Conservation (phyloP, 2,113 vertebrate genomes). For the Neodon shergylaensis region DNA sequence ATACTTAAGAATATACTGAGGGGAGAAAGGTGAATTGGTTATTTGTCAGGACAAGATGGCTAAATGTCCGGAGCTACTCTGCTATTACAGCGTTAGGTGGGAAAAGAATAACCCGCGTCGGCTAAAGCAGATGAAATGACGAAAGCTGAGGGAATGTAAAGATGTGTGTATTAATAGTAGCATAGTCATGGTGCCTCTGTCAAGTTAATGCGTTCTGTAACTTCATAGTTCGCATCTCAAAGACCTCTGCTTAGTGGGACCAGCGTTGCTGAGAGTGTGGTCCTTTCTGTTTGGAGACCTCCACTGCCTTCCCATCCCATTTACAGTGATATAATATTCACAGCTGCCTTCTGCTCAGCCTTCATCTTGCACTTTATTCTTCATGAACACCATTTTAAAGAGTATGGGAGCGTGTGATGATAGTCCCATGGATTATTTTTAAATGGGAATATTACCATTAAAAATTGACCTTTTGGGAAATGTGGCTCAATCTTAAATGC, state of each 20-base stretch:
- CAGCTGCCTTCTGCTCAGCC: not conserved
- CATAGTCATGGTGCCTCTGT: not conserved
- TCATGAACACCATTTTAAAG: constrained; percentile 22
- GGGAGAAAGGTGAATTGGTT: constrained; percentile 75
- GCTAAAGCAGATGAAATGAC: not conserved
- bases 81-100: constrained; percentile 29
- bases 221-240: constrained; percentile 22
- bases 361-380: not conserved
- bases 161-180: not conserved
- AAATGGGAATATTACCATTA: constrained; percentile 1
- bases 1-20: constrained; percentile 75
- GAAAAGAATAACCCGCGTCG: constrained; percentile 23
- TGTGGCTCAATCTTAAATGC: not conserved
- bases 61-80: constrained; percentile 53
- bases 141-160: not conserved
- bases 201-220: constrained; percentile 35
- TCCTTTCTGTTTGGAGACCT: not conserved
- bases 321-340: not conserved
- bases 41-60: constrained; percentile 76
- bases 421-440: constrained; percentile 17
- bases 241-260: constrained; percentile 13
- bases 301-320: not conserved
- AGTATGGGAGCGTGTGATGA: not conserved
- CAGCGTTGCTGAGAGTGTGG: not conserved
- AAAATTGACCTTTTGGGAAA: constrained; percentile 7